Conservation (phyloP, 2,113 vertebrate genomes). For the Neolamprologus hecqui region DNA sequence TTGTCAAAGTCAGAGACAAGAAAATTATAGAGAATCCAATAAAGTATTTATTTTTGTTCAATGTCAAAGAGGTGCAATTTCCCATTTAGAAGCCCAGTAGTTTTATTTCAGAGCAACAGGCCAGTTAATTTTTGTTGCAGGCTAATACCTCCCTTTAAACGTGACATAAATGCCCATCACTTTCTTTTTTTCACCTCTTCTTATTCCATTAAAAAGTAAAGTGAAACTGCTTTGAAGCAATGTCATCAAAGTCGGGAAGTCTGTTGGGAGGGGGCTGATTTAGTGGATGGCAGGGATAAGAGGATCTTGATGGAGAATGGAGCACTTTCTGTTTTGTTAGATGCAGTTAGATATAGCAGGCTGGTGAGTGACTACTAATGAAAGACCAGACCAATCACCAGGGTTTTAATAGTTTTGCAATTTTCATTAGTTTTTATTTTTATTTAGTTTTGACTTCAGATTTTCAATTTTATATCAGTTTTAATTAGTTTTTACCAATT, state of each 20-base stretch:
- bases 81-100: background rate
- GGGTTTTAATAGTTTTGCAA: too few species aligned
- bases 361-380: constrained; percentile 7
- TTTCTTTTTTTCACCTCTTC: background rate
- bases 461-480: too few species aligned
- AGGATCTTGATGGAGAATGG: constrained; percentile 14
- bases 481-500: too few species aligned
- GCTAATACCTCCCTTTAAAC: constrained; percentile 15
- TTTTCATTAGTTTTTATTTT: too few species aligned
- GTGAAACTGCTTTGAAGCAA: constrained; percentile 30
- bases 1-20: background rate
- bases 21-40: constrained; percentile 2
- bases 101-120: background rate
- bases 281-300: constrained; percentile 3
- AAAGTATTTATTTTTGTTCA: background rate
- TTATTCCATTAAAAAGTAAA: constrained; percentile 37
- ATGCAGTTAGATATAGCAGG: background rate
- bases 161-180: constrained; percentile 17
- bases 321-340: constrained; percentile 2
- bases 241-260: constrained; percentile 23
- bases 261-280: constrained; percentile 15
- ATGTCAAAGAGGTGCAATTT: background rate
- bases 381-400: background rate
- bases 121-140: background rate
- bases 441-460: too few species aligned